These are phyloP conservation scores for Rhombomys opimus DNA, from an alignment of 2,113 vertebrate genomes.

Conservation along the genomic window DNA sequence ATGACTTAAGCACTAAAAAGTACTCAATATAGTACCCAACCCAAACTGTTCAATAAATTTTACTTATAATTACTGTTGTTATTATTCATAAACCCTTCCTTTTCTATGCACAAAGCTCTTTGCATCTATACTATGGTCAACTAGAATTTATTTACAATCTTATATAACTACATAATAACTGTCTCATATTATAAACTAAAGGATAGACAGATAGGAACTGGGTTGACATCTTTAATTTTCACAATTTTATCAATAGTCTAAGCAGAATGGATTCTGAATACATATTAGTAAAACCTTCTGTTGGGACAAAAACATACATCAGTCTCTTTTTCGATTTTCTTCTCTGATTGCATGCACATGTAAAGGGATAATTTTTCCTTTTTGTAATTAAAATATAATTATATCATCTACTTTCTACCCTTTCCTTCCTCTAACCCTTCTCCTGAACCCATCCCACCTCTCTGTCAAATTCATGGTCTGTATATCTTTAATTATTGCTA, in stretches of 20 bases:
- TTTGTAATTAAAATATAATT: not conserved
- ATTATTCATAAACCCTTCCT: conserved; percentile 31
- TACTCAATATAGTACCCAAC: not conserved
- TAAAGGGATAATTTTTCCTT: not conserved
- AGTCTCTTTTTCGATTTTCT: not conserved
- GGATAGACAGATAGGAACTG: not conserved
- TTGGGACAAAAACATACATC: not conserved
- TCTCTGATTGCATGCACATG: not conserved
- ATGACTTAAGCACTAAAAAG: not conserved
- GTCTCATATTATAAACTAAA: not conserved
- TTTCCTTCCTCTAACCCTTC: not conserved
- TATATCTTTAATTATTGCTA: not conserved
- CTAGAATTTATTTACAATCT: conserved; percentile 45
- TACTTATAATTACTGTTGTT: conserved; percentile 24
- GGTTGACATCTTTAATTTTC: not conserved
- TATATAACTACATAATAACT: not conserved
- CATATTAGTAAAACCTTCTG: not conserved
- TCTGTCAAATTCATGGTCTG: not conserved
- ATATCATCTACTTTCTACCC: not conserved
- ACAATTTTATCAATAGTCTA: not conserved
- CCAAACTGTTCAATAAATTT: conserved; percentile 32
- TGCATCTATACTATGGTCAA: not conserved
- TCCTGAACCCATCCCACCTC: not conserved
- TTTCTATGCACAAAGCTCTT: conserved; percentile 52
- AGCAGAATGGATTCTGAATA: not conserved